Evolutionary conservation across 2,797 vertebrate genomes (phyloP).

Genomic region (Melanotaenia parkinsoni): DNA sequence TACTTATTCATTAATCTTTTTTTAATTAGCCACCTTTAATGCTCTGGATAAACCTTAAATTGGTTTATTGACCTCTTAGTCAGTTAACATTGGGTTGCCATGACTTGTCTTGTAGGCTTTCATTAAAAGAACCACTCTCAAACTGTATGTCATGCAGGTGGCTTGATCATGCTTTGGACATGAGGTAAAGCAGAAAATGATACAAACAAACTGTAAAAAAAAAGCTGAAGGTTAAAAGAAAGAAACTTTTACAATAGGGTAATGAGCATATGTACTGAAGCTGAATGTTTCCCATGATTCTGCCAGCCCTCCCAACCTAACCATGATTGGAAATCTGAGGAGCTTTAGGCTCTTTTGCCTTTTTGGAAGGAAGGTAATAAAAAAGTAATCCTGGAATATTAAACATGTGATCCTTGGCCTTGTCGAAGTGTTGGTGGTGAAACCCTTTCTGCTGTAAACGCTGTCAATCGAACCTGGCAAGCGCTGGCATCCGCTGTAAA

Average conservation of each 20-base stretch:
- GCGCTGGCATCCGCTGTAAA: conserved; percentile 7
- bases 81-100: not conserved
- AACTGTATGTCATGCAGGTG: not conserved
- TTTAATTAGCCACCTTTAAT: not conserved
- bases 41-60: not conserved
- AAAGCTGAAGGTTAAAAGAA: not conserved
- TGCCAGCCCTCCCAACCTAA: too few relatives aligned
- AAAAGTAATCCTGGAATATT: not conserved
- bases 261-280: too few relatives aligned
- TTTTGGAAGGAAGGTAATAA: not conserved
- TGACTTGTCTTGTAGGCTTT: not conserved
- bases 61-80: not conserved
- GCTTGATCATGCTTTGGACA: not conserved
- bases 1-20: not conserved
- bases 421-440: not conserved
- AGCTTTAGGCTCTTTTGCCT: not conserved
- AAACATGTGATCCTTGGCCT: not conserved
- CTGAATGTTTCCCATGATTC: too few relatives aligned
- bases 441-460: conserved; percentile 4
- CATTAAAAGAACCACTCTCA: not conserved
- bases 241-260: not conserved
- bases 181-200: not conserved
- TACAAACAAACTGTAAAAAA: not conserved
- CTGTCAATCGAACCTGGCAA: not conserved
- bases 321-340: not conserved